Percentiles rank a stretch among this genome's conserved stretches.
These are phyloP conservation scores for Trinorchestia longiramus DNA, from an alignment of 1,140 invertebrate genomes.

Conservation along the genomic window DNA sequence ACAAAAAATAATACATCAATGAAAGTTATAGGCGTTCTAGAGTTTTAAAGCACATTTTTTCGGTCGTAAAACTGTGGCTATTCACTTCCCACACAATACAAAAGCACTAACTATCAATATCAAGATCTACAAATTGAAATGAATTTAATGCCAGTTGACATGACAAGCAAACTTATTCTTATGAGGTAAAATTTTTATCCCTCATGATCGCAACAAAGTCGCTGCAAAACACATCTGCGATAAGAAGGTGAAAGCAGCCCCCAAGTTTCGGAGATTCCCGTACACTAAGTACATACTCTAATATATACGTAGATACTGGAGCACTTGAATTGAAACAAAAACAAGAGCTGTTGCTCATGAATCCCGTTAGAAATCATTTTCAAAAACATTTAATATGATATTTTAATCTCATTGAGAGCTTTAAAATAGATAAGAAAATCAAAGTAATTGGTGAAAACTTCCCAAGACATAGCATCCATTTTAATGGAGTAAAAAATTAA, in stretches of 20 bases:
- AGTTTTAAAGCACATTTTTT: not conserved
- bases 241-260: not conserved
- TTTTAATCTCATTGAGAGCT: not conserved
- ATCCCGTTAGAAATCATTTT: not conserved
- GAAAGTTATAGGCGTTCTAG: not conserved
- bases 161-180: not conserved
- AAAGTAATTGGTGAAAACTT: not conserved
- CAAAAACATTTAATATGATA: not conserved
- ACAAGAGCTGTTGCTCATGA: not conserved
- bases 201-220: not conserved
- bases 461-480: not conserved
- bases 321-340: not conserved
- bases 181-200: not conserved
- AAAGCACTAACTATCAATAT: not conserved
- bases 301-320: not conserved
- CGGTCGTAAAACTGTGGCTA: not conserved
- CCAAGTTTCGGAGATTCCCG: not conserved
- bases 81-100: not conserved
- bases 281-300: not conserved
- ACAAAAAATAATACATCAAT: not conserved
- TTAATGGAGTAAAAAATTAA: not conserved
- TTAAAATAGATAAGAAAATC: not conserved
- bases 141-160: not conserved
- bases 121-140: not conserved
- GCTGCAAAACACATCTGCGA: not conserved